phyloP scores from a whole-genome alignment of 2,797 vertebrate species.

The Sebastes kiyomatsui region DNA sequence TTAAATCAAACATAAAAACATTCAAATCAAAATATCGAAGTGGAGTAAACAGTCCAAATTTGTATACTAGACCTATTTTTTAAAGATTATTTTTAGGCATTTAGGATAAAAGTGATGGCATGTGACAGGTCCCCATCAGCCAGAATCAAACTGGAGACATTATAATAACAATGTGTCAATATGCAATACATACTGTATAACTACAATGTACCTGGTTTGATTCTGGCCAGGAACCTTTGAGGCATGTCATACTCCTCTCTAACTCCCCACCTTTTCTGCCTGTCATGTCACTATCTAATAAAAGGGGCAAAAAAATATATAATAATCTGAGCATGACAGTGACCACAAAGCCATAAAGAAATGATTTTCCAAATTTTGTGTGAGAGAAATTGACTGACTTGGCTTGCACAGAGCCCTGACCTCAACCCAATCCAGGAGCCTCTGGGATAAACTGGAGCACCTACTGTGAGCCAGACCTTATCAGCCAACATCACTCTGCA shows the following conservation, averaged over 20 bases:
- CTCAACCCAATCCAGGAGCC: background rate
- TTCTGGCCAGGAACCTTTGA: background rate
- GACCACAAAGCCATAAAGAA: background rate
- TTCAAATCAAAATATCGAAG: too few relatives aligned
- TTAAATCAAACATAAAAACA: too few relatives aligned
- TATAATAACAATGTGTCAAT: background rate
- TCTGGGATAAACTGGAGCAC: background rate
- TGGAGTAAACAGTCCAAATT: too few relatives aligned
- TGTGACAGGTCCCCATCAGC: background rate
- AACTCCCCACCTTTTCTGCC: background rate
- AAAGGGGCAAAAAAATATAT: too few relatives aligned
- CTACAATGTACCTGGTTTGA: background rate
- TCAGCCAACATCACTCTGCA: background rate
- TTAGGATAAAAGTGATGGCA: background rate
- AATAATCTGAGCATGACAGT: background rate
- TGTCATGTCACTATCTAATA: background rate
- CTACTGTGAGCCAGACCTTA: background rate
- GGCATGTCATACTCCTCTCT: background rate
- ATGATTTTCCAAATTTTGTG: background rate
- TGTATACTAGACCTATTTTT: too few relatives aligned
- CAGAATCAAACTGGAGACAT: background rate
- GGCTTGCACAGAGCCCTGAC: too few relatives aligned
- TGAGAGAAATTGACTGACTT: too few relatives aligned
- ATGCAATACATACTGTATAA: background rate
- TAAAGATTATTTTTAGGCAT: background rate